phyloP scores from a whole-genome alignment of 2,113 vertebrate genomes.

The Cynoglossus semilaevis region DNA sequence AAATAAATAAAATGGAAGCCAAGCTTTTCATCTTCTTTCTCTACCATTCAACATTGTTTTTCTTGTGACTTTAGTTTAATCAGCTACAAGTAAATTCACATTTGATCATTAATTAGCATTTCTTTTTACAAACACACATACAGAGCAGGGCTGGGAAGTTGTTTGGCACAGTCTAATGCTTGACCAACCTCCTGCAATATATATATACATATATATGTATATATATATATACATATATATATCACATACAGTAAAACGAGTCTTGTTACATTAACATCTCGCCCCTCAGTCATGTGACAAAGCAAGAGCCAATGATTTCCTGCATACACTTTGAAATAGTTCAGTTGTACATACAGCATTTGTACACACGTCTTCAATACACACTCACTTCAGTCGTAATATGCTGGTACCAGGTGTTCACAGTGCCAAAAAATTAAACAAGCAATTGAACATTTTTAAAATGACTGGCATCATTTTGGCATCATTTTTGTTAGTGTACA shows the following conservation, averaged over 20 bases:
- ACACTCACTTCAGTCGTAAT: slow-evolving; percentile 71
- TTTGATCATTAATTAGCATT: slow-evolving; percentile 77
- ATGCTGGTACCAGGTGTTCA: slow-evolving; percentile 83
- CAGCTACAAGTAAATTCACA: slow-evolving; percentile 45
- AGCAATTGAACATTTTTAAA: slow-evolving; percentile 67
- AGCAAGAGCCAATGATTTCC: slow-evolving; percentile 54
- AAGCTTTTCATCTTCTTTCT: no score
- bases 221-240: no score
- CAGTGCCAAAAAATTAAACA: slow-evolving; percentile 79
- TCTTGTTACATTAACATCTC: slow-evolving; percentile 49
- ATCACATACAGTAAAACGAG: slow-evolving; percentile 69
- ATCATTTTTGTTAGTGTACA: slow-evolving; percentile 36
- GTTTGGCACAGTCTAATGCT: slow-evolving; percentile 69
- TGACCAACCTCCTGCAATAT: slow-evolving; percentile 72
- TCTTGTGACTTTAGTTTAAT: no score
- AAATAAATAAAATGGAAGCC: no score
- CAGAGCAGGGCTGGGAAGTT: slow-evolving; percentile 61
- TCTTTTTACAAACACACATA: slow-evolving; percentile 70
- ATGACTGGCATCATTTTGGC: slow-evolving; percentile 57
- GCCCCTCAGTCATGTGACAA: slow-evolving; percentile 50
- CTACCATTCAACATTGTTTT: no score
- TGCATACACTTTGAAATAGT: slow-evolving; percentile 65
- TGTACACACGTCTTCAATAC: slow-evolving; percentile 70
- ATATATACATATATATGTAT: no score
- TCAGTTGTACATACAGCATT: slow-evolving; percentile 70